Evolutionary conservation across 1,140 invertebrate genomes (phyloP).

Genomic region (Drosophila navojoa): DNA sequence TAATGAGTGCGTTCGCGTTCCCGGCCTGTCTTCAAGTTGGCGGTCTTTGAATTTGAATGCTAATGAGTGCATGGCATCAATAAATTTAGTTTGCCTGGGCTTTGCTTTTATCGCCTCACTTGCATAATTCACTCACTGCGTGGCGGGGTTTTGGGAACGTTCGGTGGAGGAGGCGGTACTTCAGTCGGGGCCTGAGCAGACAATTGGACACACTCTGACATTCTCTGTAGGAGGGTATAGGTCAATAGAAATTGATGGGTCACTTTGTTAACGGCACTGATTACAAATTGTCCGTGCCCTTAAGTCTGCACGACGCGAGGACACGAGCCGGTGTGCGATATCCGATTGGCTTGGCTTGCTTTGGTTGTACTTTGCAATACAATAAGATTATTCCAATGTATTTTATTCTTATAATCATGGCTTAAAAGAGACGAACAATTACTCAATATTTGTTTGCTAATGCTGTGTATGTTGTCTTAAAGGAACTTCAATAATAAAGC

Average conservation of each 20-base stretch:
- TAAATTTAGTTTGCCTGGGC: constrained; percentile 77
- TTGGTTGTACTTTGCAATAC: neutral
- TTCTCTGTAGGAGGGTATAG: constrained; percentile 47
- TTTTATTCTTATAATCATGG: no score
- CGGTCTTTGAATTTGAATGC: constrained; percentile 70
- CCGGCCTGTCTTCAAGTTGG: constrained; percentile 24
- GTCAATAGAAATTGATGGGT: constrained; percentile 78
- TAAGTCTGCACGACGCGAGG: constrained; percentile 17
- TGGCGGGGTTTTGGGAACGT: constrained; percentile 8
- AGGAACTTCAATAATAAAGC: no score
- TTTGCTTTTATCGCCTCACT: constrained; percentile 80
- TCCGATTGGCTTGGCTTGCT: constrained; percentile 19
- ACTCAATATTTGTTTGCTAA: neutral
- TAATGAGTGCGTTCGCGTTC: constrained; percentile 76
- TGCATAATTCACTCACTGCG: constrained; percentile 73
- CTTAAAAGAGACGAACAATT: neutral
- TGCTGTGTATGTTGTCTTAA: no score
- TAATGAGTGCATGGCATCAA: constrained; percentile 82
- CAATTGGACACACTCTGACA: neutral
- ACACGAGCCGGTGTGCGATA: constrained; percentile 4
- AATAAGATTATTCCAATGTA: no score
- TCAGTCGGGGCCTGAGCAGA: neutral
- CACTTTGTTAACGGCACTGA: constrained; percentile 77
- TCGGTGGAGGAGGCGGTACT: neutral
- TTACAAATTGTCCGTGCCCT: constrained; percentile 72